phyloP scores from a whole-genome alignment of 2,888 invertebrate genomes.

The Tiphia femorata region DNA sequence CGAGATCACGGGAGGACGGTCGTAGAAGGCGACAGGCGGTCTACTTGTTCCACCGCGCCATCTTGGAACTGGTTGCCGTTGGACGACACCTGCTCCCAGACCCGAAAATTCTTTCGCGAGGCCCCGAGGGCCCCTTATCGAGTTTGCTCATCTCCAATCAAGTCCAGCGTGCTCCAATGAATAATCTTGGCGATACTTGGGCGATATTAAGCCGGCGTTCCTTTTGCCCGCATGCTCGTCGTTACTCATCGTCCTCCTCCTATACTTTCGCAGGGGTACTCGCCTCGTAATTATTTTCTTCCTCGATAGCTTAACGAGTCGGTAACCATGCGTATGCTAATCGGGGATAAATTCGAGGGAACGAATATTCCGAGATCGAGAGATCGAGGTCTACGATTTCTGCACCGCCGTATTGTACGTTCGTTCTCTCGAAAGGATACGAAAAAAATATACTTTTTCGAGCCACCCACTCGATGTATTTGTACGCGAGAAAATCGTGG shows the following conservation, averaged over 20 bases:
- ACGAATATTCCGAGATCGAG: no score
- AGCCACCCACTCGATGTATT: no score
- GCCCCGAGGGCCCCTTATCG: conserved; percentile 48
- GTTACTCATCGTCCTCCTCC: conserved; percentile 22
- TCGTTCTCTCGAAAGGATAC: no score
- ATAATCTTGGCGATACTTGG: conserved; percentile 48
- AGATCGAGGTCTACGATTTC: no score
- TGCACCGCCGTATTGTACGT: no score
- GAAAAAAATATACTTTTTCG: no score
- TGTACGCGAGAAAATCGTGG: no score
- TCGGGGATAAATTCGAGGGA: no score
- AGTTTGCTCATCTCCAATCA: conserved; percentile 56
- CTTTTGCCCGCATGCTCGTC: conserved; percentile 17
- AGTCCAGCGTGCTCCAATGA: conserved; percentile 46
- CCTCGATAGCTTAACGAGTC: no score
- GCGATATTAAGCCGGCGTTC: conserved; percentile 27
- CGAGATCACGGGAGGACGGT: conserved; percentile 11
- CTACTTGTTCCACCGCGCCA: conserved; percentile 38
- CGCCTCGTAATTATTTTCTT: neutral
- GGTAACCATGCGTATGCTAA: no score
- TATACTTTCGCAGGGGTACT: neutral
- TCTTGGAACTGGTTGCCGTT: conserved; percentile 49
- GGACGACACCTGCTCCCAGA: conserved; percentile 50
- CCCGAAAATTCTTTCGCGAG: conserved; percentile 52
- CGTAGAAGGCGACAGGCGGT: conserved; percentile 48